phyloP scores from a whole-genome alignment of 1,140 invertebrate species.

The Cyrtorhinus lividipennis region DNA sequence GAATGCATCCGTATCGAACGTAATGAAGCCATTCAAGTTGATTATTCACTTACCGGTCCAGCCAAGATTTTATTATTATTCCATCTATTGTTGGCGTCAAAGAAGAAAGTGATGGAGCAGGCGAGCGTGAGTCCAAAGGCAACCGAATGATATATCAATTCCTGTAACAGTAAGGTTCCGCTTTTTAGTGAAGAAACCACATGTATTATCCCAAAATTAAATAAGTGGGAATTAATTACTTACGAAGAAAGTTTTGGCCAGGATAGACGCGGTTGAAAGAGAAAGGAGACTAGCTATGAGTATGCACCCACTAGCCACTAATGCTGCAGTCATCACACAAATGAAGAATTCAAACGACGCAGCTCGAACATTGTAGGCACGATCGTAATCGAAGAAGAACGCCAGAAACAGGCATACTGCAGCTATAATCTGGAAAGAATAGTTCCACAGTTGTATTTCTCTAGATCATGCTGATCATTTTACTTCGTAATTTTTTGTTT shows the following conservation, averaged over 20 bases:
- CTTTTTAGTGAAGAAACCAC: no score
- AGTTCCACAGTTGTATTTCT: no score
- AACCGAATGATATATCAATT: slow-evolving; percentile 59
- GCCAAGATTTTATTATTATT: neutral
- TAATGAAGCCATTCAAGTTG: no score
- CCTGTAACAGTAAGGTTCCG: slow-evolving; percentile 39
- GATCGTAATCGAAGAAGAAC: slow-evolving; percentile 38
- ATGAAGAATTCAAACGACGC: slow-evolving; percentile 55
- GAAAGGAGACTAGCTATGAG: slow-evolving; percentile 56
- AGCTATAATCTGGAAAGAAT: slow-evolving; percentile 56
- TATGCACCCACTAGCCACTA: slow-evolving; percentile 59
- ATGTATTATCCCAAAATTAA: no score
- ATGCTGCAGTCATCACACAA: slow-evolving; percentile 50
- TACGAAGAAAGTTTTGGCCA: slow-evolving; percentile 71
- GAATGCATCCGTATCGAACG: no score
- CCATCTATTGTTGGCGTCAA: slow-evolving; percentile 39
- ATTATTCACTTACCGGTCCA: neutral
- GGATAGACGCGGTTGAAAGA: slow-evolving; percentile 57
- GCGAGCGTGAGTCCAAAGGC: slow-evolving; percentile 51
- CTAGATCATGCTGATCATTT: no score
- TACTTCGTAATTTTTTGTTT: no score
- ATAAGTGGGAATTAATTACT: no score
- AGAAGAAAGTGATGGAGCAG: slow-evolving; percentile 45
- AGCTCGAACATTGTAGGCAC: slow-evolving; percentile 14
- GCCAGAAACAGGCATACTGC: slow-evolving; percentile 51